These are phyloP conservation scores for Drosophila subobscura DNA, from an alignment of 1,140 invertebrate genomes.

Conservation along the genomic window DNA sequence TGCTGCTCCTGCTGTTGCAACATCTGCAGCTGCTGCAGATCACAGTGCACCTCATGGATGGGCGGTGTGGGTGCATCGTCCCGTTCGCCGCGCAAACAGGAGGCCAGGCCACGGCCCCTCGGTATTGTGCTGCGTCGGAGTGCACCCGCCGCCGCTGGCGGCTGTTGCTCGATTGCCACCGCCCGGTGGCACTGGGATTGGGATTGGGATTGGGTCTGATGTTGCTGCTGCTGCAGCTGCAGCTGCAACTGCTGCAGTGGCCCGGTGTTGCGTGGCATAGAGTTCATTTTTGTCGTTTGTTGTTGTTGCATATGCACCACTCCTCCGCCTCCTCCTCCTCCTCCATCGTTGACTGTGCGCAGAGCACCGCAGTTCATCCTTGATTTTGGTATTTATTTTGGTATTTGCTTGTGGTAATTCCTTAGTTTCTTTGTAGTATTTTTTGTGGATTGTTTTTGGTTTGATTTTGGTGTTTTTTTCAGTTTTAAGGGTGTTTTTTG, in stretches of 20 bases:
- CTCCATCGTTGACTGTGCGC: conserved; percentile 67
- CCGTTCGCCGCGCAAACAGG: conserved; percentile 80
- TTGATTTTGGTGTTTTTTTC: conserved; percentile 57
- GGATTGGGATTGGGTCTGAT: conserved; percentile 7
- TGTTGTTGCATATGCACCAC: conserved; percentile 60
- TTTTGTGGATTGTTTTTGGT: conserved; percentile 34
- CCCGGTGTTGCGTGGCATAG: conserved; percentile 59
- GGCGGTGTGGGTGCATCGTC: conserved; percentile 76
- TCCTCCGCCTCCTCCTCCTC: too few species aligned
- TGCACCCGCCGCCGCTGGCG: conserved; percentile 27
- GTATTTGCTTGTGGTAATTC: conserved; percentile 16
- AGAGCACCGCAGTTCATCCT: conserved; percentile 81
- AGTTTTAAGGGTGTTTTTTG: conserved; percentile 12
- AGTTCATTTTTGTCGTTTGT: conserved; percentile 59
- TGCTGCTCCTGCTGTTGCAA: conserved; percentile 57
- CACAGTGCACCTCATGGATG: conserved; percentile 69
- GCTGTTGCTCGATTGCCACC: conserved; percentile 30
- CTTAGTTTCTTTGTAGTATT: conserved; percentile 13
- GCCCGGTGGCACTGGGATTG: conserved; percentile 6
- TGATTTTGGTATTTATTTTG: conserved; percentile 30
- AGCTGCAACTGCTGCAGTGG: conserved; percentile 12
- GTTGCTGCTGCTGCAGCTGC: conserved; percentile 7
- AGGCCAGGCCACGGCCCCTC: conserved; percentile 75
- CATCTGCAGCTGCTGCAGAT: conserved; percentile 63
- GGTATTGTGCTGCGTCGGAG: conserved; percentile 73